Evolutionary conservation across 1,140 invertebrate species (phyloP), one percentile per base, ranked within the genome.

Genomic region (Pseudomyrmex cubaensis): DNA sequence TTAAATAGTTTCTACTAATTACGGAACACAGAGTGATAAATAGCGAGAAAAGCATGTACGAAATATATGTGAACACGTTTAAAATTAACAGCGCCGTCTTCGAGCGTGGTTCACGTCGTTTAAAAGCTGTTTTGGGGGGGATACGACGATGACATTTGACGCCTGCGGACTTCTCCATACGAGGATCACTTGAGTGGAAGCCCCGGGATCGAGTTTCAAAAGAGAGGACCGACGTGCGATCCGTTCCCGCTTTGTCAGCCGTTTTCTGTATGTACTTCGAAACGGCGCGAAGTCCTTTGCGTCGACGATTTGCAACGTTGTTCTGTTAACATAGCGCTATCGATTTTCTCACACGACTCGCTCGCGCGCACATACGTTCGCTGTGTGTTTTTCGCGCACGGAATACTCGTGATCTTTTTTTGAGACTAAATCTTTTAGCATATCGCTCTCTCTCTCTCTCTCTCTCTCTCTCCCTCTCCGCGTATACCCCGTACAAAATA

Each of bases 131-230:
- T 87, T 59, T 76, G 76, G 85, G 52, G 52, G 20, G 84, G 74
- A 35, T 35, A 35, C 35, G 35, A 7, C 35, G 35, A 80, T 80
- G 90, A 90, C 75, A 90, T 88, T 90, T 82, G 91, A 91, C 74
- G 85, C 91, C 86, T 72, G 46, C 61, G 73, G 74, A 61, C 61
- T 67, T 87, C 84, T 83, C 84, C 57, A 61, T 76, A 67, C 78
- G 57, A 67, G 86, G 85, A 73, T 89, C 80, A 73, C 80, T 86
- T 89, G 85, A 82, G 69, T 84, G 82, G 76, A 59, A 63, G 83
- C 83, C 35, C 35, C 35, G n/a, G 20, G 46, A 25, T 75, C 89
- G 77, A 83, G 87, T 92, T 87, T 89, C 91, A 91, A 92, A 92
- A 91, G 89, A 84, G 50, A 84, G 50, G 54, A 75, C 89, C 89